Base-by-base conservation (phyloP, 2,113 vertebrate species). In the Podilymbus podiceps region DNA sequence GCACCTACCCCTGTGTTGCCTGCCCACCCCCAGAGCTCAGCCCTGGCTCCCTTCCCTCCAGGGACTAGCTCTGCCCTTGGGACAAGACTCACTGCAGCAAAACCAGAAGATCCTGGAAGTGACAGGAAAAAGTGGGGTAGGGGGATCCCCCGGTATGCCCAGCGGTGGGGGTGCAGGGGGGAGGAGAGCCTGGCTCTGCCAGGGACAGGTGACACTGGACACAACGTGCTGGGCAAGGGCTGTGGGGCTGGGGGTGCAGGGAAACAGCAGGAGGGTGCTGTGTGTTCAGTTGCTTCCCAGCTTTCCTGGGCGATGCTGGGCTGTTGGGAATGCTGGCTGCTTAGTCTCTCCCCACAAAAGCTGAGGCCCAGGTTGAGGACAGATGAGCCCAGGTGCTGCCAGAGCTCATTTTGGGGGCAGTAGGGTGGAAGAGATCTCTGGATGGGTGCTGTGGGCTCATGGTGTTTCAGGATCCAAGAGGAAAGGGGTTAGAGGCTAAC, bases 201-300 rank as follows among this genome's bases (percentile, higher is more conserved):
- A 40, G 35, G n/a, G 46, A 21, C 8, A 0, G 15, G 19, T 59
- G 53, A 20, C 19, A 14, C 58, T 7, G 7, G 59, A 18, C 10
- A 30, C 11, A 14, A 6, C 27, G 49, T 23, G 23, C 22, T 14
- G 3, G 55, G 15, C 8, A 17, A 47, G 59, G 18, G n/a, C 46
- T 72, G 31, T 8, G 15, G 25, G 10, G 47, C 10, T 1, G 0
- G 8, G 13, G 15, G 4, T 0, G 1, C 6, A 25, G 44, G 35
- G 50, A 76, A 81, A 78, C 38, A 58, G 52, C 38, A 55, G 82
- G 52, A 75, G 28, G 13, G 24, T 75, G 21, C 0, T 5, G 6
- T 53, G 52, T 8, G 2, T 73, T 84, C 15, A 11, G 20, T 38
- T 25, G 12, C 49, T 86, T 76, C 46, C 17, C 33, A 30, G 44